Base-by-base conservation (phyloP, 2,888 invertebrate genomes). In the Cerastis leucographa region DNA sequence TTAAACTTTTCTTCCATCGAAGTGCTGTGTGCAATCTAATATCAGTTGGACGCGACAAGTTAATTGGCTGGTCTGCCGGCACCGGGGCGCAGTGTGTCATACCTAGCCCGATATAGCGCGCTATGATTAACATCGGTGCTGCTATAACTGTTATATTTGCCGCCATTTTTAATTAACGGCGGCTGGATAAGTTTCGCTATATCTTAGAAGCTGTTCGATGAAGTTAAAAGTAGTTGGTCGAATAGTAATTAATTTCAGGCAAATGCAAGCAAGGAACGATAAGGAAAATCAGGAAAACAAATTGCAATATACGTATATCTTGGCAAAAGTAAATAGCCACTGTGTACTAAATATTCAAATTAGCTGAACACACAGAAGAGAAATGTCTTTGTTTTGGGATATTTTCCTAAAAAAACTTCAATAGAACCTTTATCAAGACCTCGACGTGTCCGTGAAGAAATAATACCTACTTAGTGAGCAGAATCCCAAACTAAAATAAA, bases 21-120 rank as follows among this genome's bases (percentile, higher is more conserved):
- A 59, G 51, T 59, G 66, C 68, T 73, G 51, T 74, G 66, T 14
- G 51, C 66, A 74, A 85, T 83, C 74, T 83, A 70, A 74, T 71
- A 83, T 78, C 74, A 78, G 64, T 59, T 74, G 85, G 56, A 73
- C 77, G 71, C 62, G 84, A 80, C 85, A 87, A 87, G 77, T 82
- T 87, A 87, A 87, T 87, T 87, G 87, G 71, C 59, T 75, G 17
- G 68, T 65, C 49, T 67, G 78, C 61, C 74, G 40, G 81, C 64
- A 56, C 40, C 67, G 49, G 25, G 42, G 29, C n/a, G 54, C 75
- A 71, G 64, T 77, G 51, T 81, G 71, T 75, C 74, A 81, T 74
- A 61, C 46, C 35, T 8, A 72, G 54, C 65, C 74, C 25, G 49
- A 49, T 71, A 14, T 54, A 51, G 22, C 40, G 6, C 25, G 19